Base-by-base conservation (phyloP, 1,140 invertebrate species). In the Papilio helenus region DNA sequence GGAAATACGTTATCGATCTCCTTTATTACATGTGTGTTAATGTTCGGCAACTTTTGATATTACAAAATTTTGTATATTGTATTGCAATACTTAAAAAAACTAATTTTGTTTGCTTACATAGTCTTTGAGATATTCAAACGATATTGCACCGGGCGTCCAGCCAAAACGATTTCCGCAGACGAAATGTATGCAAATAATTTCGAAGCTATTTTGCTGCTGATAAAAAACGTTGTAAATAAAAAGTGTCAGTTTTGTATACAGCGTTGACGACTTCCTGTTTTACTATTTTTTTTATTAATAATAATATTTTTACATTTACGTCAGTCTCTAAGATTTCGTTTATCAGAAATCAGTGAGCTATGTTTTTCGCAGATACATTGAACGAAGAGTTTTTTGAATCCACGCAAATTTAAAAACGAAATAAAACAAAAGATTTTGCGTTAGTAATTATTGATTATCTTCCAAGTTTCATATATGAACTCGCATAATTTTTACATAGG, bases 111-210 rank as follows among this genome's bases (percentile, higher is more conserved):
- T 39, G 34, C 34, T 39, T 44, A 72, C n/a, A 72, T 72, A 44
- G 20, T 39, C 20, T 72, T 72, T 44, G 34, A 72, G n/a, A 74
- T 74, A 74, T 81, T 73, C 74, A 76, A 65, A 74, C 51, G 29
- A 51, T 10, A 74, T 74, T 42, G 72, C 39, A 51, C 76, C 72
- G 81, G 84, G 84, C 84, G 71, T 20, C 34, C 20, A 78, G 83
- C 84, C 84, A 86, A 81, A 84, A 84, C 80, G 78, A 72, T 80
- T 80, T 76, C 83, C 82, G 82, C 79, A 84, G 79, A 18, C 51
- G 55, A 83, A 79, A 80, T 82, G 79, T 79, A 82, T 79, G 79
- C 76, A 76, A 82, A 81, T 71, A 79, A 82, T 80, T 81, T 80
- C 14, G 61, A 18, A 68, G 26, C 61, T 68, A 34, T 20, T 14